Percentiles rank a stretch among this genome's conserved stretches.
These are phyloP conservation scores for Hypolimnas misippus DNA, from an alignment of 2,888 invertebrate genomes.

Conservation along the genomic window DNA sequence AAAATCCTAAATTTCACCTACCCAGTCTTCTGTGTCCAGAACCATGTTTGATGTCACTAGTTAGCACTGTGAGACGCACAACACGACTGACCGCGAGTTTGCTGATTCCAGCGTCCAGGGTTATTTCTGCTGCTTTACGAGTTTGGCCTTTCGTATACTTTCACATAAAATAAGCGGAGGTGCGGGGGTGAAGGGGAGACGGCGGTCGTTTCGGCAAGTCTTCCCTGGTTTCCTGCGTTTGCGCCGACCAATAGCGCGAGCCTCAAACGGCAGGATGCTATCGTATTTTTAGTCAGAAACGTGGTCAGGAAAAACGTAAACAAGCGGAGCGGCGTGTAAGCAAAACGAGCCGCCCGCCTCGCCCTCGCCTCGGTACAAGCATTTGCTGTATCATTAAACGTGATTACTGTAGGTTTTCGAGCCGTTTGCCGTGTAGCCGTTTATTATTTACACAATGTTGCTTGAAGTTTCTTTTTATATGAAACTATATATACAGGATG, in stretches of 20 bases:
- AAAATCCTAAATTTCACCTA: slow-evolving; percentile 55
- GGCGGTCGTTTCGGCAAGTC: slow-evolving; percentile 60
- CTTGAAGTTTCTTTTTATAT: slow-evolving; percentile 6
- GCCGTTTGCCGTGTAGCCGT: slow-evolving; percentile 50
- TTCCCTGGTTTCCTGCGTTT: slow-evolving; percentile 72
- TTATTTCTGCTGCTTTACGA: slow-evolving; percentile 79
- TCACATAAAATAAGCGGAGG: slow-evolving; percentile 63
- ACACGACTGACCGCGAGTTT: slow-evolving; percentile 78
- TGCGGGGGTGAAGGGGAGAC: slow-evolving; percentile 54
- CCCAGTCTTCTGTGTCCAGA: slow-evolving; percentile 82
- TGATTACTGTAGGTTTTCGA: slow-evolving; percentile 44
- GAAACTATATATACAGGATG: no score
- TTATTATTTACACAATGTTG: slow-evolving; percentile 46
- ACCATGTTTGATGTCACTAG: slow-evolving; percentile 81
- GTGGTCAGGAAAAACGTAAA: slow-evolving; percentile 82
- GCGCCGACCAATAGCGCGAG: slow-evolving; percentile 75
- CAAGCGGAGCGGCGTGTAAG: slow-evolving; percentile 67
- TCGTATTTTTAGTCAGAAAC: slow-evolving; percentile 81
- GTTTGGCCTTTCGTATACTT: slow-evolving; percentile 73
- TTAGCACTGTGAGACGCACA: slow-evolving; percentile 83
- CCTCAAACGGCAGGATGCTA: slow-evolving; percentile 82
- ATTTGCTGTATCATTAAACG: slow-evolving; percentile 55
- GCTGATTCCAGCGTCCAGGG: slow-evolving; percentile 80
- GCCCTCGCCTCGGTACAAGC: slow-evolving; percentile 49
- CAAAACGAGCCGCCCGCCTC: slow-evolving; percentile 44